Evolutionary conservation across 2,113 vertebrate species (phyloP).

Genomic region (Dolichallabes microphthalmus): DNA sequence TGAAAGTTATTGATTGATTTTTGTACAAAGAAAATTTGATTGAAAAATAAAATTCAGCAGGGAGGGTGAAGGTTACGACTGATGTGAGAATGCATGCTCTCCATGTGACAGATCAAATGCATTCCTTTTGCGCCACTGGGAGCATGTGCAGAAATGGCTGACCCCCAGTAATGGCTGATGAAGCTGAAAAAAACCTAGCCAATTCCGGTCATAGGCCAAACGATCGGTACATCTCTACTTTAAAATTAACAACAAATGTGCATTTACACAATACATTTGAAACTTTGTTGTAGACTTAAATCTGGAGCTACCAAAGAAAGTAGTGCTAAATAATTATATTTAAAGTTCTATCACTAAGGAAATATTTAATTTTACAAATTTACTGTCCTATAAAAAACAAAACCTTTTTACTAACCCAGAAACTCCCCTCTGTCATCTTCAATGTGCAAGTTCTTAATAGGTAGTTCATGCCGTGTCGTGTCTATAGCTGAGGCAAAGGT

Average conservation of each 20-base stretch:
- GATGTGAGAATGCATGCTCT: too few species aligned
- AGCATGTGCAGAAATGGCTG: too few species aligned
- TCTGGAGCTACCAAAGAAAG: not conserved
- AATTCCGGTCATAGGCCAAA: too few species aligned
- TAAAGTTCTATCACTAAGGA: not conserved
- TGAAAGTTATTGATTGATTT: too few species aligned
- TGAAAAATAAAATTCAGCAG: too few species aligned
- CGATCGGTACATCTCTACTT: too few species aligned
- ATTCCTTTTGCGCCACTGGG: too few species aligned
- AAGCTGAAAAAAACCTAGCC: too few species aligned
- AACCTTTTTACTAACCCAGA: constrained; percentile 71
- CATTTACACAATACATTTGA: not conserved
- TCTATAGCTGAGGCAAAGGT: constrained; percentile 80
- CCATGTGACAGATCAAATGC: too few species aligned
- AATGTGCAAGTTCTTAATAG: constrained; percentile 77
- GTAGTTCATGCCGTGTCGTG: constrained; percentile 78
- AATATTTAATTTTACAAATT: not conserved
- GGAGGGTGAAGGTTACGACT: too few species aligned
- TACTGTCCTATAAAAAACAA: not conserved
- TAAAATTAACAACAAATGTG: not conserved
- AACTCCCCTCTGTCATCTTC: constrained; percentile 67
- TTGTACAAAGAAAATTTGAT: too few species aligned
- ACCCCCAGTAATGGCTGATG: too few species aligned
- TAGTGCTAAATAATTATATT: not conserved
- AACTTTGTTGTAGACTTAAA: not conserved